Percentiles rank a stretch among this genome's conserved stretches.
Evolutionary conservation across 2,888 invertebrate species (phyloP).

Genomic region (Ornithoptera priamus): DNA sequence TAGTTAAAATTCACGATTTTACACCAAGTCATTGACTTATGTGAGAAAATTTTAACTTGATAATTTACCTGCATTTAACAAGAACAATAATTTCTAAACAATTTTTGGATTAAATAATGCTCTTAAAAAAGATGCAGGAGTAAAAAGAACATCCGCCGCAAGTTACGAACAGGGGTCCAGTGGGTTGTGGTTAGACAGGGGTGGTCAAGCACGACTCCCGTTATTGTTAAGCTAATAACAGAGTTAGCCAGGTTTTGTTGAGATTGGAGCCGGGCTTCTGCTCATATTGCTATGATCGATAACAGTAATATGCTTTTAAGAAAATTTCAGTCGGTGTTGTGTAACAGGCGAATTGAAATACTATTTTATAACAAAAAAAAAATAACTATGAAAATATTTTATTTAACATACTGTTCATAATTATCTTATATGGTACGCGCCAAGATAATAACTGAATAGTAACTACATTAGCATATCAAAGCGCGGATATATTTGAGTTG

Average conservation of each 20-base stretch:
- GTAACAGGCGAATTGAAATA: background rate
- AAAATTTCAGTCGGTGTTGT: background rate
- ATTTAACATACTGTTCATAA: too few species aligned
- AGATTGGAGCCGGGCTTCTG: slow-evolving; percentile 46
- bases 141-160: slow-evolving; percentile 33
- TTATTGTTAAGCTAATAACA: slow-evolving; percentile 65
- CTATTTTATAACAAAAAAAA: background rate
- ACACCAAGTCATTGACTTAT: background rate
- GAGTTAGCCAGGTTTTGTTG: slow-evolving; percentile 48
- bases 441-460: slow-evolving; percentile 69
- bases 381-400: too few species aligned
- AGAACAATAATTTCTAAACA: background rate
- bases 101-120: background rate
- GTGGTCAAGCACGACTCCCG: slow-evolving; percentile 47
- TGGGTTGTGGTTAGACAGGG: slow-evolving; percentile 44
- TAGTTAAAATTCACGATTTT: too few species aligned
- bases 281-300: slow-evolving; percentile 30
- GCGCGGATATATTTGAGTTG: slow-evolving; percentile 74
- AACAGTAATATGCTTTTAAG: background rate
- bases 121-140: background rate
- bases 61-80: background rate
- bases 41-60: background rate
- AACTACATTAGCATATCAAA: slow-evolving; percentile 77
- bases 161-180: slow-evolving; percentile 41
- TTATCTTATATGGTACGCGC: slow-evolving; percentile 47